A percentile compares a stretch with the other conserved stretches of the same genome.
These are phyloP conservation scores for Aethes cnicana DNA, from an alignment of 2,888 invertebrate genomes.

Conservation along the genomic window DNA sequence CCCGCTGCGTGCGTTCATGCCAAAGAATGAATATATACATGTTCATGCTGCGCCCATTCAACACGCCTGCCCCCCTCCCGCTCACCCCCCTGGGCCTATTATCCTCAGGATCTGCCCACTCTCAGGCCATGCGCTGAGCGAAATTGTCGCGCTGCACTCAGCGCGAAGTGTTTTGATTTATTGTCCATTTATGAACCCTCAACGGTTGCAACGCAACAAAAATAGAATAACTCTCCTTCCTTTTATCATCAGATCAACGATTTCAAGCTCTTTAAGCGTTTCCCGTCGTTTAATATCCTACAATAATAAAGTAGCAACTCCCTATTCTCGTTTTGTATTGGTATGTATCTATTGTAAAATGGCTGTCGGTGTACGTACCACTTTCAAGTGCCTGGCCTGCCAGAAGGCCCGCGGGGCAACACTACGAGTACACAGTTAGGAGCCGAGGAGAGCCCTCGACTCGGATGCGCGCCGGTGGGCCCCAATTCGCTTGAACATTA, in stretches of 20 bases:
- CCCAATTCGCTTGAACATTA: conserved; percentile 74
- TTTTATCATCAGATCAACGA: conserved; percentile 39
- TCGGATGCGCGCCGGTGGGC: conserved; percentile 69
- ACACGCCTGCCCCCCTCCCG: conserved; percentile 42
- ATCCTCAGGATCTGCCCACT: conserved; percentile 47
- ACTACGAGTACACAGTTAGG: conserved; percentile 36
- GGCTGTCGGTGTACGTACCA: conserved; percentile 15
- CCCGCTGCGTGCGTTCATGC: conserved; percentile 41
- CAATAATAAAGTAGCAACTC: not conserved
- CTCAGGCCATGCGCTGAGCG: conserved; percentile 50
- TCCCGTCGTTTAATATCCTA: not conserved
- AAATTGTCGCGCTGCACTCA: conserved; percentile 70
- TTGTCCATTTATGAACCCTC: conserved; percentile 71
- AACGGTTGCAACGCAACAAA: conserved; percentile 50
- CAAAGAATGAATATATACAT: too few species aligned
- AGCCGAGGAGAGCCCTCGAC: conserved; percentile 62
- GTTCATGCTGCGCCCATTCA: conserved; percentile 59
- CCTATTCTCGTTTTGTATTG: not conserved
- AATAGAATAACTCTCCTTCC: conserved; percentile 52
- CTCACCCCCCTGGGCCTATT: conserved; percentile 38
- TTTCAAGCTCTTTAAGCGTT: conserved; percentile 6
- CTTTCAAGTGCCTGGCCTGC: conserved; percentile 42
- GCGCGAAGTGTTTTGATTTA: conserved; percentile 75
- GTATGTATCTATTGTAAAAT: conserved; percentile 6
- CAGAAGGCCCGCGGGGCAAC: conserved; percentile 62